A percentile compares a stretch with the other conserved stretches of the same genome.
These are phyloP conservation scores for Phenacoccus solenopsis DNA, from an alignment of 1,140 invertebrate species.

Conservation along the genomic window DNA sequence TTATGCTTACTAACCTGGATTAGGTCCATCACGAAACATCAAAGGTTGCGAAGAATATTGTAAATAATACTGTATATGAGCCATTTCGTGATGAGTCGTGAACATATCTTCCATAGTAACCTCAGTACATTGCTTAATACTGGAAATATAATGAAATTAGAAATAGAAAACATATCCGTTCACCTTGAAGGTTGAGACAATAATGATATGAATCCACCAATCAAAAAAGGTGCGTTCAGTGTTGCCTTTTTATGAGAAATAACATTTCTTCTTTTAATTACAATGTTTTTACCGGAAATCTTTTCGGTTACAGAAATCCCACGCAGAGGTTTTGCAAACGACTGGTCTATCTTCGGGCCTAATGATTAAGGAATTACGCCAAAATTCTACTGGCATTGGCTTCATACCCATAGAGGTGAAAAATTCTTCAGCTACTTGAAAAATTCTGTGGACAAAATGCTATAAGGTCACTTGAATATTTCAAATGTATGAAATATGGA, in stretches of 20 bases:
- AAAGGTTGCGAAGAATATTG: slow-evolving; percentile 62
- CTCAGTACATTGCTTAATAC: slow-evolving; percentile 82
- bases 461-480: no score
- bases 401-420: slow-evolving; percentile 65
- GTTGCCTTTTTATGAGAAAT: no score
- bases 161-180: not conserved
- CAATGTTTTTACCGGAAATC: slow-evolving; percentile 51
- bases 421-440: slow-evolving; percentile 67
- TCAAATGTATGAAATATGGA: no score
- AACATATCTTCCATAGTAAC: slow-evolving; percentile 66
- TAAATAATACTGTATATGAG: slow-evolving; percentile 70
- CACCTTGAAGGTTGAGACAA: no score
- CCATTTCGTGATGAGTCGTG: slow-evolving; percentile 75
- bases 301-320: slow-evolving; percentile 72
- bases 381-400: slow-evolving; percentile 64
- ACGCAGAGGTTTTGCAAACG: slow-evolving; percentile 74
- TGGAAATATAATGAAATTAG: slow-evolving; percentile 33
- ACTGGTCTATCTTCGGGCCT: slow-evolving; percentile 55
- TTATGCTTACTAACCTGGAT: slow-evolving; percentile 45
- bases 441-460: slow-evolving; percentile 56
- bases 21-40: slow-evolving; percentile 60
- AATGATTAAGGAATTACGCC: slow-evolving; percentile 60
- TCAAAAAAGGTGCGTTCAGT: no score
- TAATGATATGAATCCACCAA: no score
- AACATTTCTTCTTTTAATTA: not conserved